A percentile compares a stretch with the other conserved stretches of the same genome.
phyloP scores from a whole-genome alignment of 1,140 invertebrate genomes.

The Drosophila nikananu region DNA sequence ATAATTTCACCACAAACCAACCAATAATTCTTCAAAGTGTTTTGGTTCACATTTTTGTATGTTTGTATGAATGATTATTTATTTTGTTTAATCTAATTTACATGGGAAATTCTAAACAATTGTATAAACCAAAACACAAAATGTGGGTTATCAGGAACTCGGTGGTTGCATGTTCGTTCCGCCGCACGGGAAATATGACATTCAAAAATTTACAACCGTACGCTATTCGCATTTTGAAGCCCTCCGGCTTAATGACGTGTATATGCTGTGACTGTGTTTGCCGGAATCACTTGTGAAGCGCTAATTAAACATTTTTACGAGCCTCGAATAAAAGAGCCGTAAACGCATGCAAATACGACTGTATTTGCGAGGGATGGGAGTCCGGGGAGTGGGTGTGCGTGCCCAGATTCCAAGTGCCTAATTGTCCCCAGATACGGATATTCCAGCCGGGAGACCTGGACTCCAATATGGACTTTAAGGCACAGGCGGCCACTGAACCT shows the following conservation, averaged over 20 bases:
- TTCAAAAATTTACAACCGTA: conserved; percentile 37
- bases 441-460: conserved; percentile 5
- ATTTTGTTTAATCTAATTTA: no score
- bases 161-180: not conserved
- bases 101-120: not conserved
- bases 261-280: conserved; percentile 26
- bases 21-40: not conserved
- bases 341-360: conserved; percentile 52
- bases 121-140: not conserved
- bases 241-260: conserved; percentile 5
- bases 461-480: conserved; percentile 12
- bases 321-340: conserved; percentile 69
- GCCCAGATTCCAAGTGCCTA: conserved; percentile 52
- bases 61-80: no score
- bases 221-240: conserved; percentile 12
- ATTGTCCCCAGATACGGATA: conserved; percentile 42
- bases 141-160: not conserved
- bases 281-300: conserved; percentile 59
- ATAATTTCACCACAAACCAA: not conserved
- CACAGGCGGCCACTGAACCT: conserved; percentile 22
- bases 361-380: conserved; percentile 13
- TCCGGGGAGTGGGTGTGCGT: conserved; percentile 21
- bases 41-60: not conserved
- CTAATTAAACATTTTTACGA: conserved; percentile 77
- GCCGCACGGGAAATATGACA: conserved; percentile 28